A percentile compares a stretch with the other conserved stretches of the same genome.
phyloP scores from a whole-genome alignment of 2,888 invertebrate species.

The Cryptus viduatorius region DNA sequence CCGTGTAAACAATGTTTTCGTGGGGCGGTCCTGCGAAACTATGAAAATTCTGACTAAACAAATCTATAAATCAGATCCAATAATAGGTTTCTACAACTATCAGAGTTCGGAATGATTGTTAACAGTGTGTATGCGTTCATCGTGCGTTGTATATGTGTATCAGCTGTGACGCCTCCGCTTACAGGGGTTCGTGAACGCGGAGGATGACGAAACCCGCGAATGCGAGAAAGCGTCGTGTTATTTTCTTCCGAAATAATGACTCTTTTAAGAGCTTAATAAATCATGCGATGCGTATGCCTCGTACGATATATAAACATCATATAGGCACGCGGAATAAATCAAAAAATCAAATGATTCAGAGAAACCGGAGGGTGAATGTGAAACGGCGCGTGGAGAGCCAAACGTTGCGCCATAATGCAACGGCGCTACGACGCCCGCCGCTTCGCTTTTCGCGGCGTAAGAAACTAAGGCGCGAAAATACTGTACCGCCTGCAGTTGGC shows the following conservation, averaged over 20 bases:
- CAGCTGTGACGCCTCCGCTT: slow-evolving; percentile 37
- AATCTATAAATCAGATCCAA: slow-evolving; percentile 76
- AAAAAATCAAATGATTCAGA: slow-evolving; percentile 32
- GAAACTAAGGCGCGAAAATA: slow-evolving; percentile 35
- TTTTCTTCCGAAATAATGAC: slow-evolving; percentile 37
- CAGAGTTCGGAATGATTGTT: slow-evolving; percentile 9
- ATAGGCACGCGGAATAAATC: slow-evolving; percentile 32
- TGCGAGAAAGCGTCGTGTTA: slow-evolving; percentile 29
- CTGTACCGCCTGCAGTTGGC: slow-evolving; percentile 56
- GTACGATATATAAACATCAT: slow-evolving; percentile 22
- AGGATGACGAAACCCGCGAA: slow-evolving; percentile 17
- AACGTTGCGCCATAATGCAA: slow-evolving; percentile 12
- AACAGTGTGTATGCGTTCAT: background rate
- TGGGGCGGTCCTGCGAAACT: slow-evolving; percentile 57
- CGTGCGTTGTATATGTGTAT: slow-evolving; percentile 10
- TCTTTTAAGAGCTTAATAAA: slow-evolving; percentile 53
- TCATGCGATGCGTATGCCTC: slow-evolving; percentile 15
- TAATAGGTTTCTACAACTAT: slow-evolving; percentile 71
- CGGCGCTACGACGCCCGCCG: background rate
- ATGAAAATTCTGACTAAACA: slow-evolving; percentile 71
- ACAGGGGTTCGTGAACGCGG: slow-evolving; percentile 18
- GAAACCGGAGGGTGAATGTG: slow-evolving; percentile 20
- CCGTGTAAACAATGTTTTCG: slow-evolving; percentile 22
- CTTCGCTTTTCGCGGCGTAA: background rate
- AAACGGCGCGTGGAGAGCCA: background rate